A percentile compares a stretch with the other conserved stretches of the same genome.
These are phyloP conservation scores for Agrochola circellaris DNA, from an alignment of 2,888 invertebrate genomes.

Conservation along the genomic window DNA sequence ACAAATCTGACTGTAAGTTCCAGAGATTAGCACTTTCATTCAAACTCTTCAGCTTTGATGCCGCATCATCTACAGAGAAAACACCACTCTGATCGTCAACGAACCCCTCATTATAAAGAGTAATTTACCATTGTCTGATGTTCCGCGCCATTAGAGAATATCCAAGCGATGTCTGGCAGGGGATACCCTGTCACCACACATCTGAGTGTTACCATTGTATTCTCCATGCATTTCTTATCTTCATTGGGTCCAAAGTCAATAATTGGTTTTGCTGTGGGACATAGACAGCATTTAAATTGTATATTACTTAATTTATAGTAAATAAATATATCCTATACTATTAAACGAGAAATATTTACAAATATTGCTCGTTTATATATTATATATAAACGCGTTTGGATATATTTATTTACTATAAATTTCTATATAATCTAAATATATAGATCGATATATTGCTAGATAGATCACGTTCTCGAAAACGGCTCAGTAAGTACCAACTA, in stretches of 20 bases:
- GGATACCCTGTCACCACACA: slow-evolving; percentile 82
- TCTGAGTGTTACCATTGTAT: slow-evolving; percentile 67
- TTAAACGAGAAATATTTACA: too few species aligned
- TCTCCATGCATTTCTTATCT: slow-evolving; percentile 70
- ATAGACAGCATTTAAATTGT: neutral
- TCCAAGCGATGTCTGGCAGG: slow-evolving; percentile 78
- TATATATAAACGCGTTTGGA: too few species aligned
- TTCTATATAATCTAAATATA: too few species aligned
- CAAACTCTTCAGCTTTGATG: neutral
- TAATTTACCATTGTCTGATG: slow-evolving; percentile 63
- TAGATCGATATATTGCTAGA: too few species aligned
- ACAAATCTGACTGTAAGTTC: neutral
- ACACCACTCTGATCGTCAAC: neutral
- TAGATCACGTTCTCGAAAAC: too few species aligned
- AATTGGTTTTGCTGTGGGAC: slow-evolving; percentile 72
- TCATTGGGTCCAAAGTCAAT: slow-evolving; percentile 70
- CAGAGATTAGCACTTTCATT: neutral
- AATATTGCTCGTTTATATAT: too few species aligned
- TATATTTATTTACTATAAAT: too few species aligned
- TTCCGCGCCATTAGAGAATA: slow-evolving; percentile 70
- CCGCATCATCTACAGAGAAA: neutral
- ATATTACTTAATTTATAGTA: neutral
- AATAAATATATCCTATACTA: neutral
- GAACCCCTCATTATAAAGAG: neutral
- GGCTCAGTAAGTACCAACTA: too few species aligned